Evolutionary conservation across 2,113 vertebrate genomes (phyloP).

Genomic region (Mellivora capensis): DNA sequence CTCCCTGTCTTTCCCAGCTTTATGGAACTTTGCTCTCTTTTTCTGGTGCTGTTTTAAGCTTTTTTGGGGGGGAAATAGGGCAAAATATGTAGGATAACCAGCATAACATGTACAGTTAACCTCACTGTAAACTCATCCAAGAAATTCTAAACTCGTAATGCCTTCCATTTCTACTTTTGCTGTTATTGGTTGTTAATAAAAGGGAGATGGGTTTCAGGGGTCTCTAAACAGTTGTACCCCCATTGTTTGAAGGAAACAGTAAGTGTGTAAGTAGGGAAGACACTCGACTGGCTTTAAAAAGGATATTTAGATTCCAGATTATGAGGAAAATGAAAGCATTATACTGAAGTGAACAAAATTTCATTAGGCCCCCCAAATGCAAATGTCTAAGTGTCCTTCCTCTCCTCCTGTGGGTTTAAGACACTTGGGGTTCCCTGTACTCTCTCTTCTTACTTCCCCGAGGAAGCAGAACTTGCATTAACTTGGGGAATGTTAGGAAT

Average conservation of each 20-base stretch:
- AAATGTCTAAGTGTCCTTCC: background rate
- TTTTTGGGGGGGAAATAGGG: background rate
- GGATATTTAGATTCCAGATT: background rate
- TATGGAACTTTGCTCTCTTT: background rate
- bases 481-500: background rate
- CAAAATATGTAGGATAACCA: background rate
- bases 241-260: background rate
- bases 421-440: background rate
- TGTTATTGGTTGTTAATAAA: background rate
- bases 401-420: background rate
- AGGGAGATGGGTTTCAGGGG: background rate
- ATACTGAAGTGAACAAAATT: background rate
- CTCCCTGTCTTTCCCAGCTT: background rate
- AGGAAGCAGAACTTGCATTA: background rate
- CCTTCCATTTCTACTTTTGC: background rate
- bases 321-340: background rate
- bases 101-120: background rate
- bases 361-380: background rate
- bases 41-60: background rate
- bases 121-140: rapidly evolving
- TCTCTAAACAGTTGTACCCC: rapidly evolving
- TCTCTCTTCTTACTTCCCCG: background rate
- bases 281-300: background rate
- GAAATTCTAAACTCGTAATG: background rate
- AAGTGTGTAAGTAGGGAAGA: background rate